Percentiles rank a stretch among this genome's conserved stretches.
phyloP scores from a whole-genome alignment of 2,797 vertebrate species.

The Geotrypetes seraphini region DNA sequence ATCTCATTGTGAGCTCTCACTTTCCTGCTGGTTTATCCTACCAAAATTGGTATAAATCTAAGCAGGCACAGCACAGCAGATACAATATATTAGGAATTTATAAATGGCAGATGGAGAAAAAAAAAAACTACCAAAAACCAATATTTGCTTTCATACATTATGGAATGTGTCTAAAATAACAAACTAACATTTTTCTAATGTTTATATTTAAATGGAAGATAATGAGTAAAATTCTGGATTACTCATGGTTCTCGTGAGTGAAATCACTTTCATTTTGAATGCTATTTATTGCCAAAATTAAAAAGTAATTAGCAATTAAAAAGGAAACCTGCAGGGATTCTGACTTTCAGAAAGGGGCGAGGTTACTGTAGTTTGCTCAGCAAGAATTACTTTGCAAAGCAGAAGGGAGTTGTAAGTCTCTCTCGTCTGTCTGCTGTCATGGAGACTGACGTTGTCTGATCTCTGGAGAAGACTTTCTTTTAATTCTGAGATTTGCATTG shows the following conservation, averaged over 20 bases:
- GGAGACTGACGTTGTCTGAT: conserved; percentile 12
- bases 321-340: conserved; percentile 33
- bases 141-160: too few relatives aligned
- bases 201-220: conserved; percentile 26
- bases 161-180: too few relatives aligned
- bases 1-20: too few relatives aligned
- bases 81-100: too few relatives aligned
- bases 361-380: conserved; percentile 29
- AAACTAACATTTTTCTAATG: too few relatives aligned
- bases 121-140: too few relatives aligned
- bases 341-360: conserved; percentile 21
- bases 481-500: conserved; percentile 8
- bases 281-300: conserved; percentile 46
- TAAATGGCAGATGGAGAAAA: too few relatives aligned
- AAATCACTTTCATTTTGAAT: conserved; percentile 47
- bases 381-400: conserved; percentile 6
- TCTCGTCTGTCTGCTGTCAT: conserved; percentile 12
- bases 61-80: too few relatives aligned
- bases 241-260: conserved; percentile 26
- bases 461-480: neutral
- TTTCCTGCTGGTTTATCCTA: too few relatives aligned
- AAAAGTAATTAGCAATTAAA: conserved; percentile 48
- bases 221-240: conserved; percentile 27
- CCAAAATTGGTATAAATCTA: too few relatives aligned
- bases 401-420: conserved; percentile 6